Conservation (phyloP, 2,888 invertebrate species). For the Conus canariensis region DNA sequence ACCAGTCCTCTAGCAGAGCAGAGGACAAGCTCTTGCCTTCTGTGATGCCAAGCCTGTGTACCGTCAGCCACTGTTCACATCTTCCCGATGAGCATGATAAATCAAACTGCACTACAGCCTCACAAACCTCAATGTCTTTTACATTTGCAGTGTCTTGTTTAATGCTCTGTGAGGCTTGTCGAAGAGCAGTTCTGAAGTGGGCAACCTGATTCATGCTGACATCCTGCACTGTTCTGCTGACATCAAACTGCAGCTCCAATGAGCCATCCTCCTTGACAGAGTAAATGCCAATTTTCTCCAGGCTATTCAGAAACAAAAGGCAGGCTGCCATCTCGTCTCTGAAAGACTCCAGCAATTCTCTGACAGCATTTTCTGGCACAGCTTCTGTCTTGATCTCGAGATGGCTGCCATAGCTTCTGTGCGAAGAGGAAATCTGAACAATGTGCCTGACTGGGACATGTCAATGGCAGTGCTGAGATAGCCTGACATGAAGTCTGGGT, state of each 20-base stretch:
- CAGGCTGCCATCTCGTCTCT: slow-evolving; percentile 19
- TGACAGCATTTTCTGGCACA: background rate
- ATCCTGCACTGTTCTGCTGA: slow-evolving; percentile 41
- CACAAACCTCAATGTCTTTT: background rate
- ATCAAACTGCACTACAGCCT: background rate
- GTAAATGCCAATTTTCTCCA: slow-evolving; percentile 30
- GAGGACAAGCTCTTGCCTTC: slow-evolving; percentile 45
- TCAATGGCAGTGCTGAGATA: slow-evolving; percentile 61
- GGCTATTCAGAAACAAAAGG: slow-evolving; percentile 37
- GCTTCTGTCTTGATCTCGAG: slow-evolving; percentile 62
- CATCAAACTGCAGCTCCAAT: slow-evolving; percentile 35
- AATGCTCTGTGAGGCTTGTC: background rate
- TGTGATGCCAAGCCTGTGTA: slow-evolving; percentile 63
- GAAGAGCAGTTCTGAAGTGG: background rate
- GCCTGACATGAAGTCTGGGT: slow-evolving; percentile 62
- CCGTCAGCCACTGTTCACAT: slow-evolving; percentile 63
- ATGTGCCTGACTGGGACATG: slow-evolving; percentile 59
- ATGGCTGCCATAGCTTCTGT: slow-evolving; percentile 56
- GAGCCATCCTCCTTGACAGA: background rate
- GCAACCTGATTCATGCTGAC: background rate
- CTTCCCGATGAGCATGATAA: background rate
- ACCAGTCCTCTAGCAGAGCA: slow-evolving; percentile 54
- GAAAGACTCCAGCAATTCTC: background rate
- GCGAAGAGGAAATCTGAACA: slow-evolving; percentile 74
- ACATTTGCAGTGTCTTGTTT: background rate